Base-by-base conservation (phyloP, 2,888 invertebrate genomes). In the Eurois occulta region DNA sequence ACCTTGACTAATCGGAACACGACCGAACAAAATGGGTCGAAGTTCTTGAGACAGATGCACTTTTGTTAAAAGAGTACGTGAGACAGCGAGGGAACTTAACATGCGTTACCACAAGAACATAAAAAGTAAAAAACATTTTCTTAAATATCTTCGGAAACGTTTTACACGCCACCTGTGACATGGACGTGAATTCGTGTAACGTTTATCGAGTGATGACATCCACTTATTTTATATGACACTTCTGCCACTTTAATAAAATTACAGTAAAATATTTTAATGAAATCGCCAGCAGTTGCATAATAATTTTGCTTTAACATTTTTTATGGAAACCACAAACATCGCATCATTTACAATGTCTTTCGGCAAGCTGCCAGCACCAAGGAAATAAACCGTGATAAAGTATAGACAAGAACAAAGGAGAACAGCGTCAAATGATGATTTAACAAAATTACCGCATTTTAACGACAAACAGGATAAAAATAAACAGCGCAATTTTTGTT, bases 1-100 rank as follows among this genome's bases (percentile, higher is more conserved):
- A 93, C 94, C 95, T 94, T 95, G 95, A 96, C 95, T 96, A 96
- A 96, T 96, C 93, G 92, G 88, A 81, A 90, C 91, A 91, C 91
- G 92, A 91, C 88, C 90, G 90, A 87, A 90, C 87, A 90, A 93
- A 92, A 93, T 92, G 90, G 93, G 92, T 90, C 92, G 90, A 87
- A 91, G 91, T 89, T 88, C 90, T 90, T 80, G 83, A 88, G 90
- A 91, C 90, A 86, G 87, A 90, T 88, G 87, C 90, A 86, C 86
- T 90, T 90, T 89, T 88, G 88, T 88, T 86, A 81, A 87, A 84
- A 80, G 75, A 72, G 74, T 85, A 85, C 85, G 83, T 81, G 86
- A 88, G 85, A 84, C 81, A 83, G 82, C 78, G 82, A 74, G 68
- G 77, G 71, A 77, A 87, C 83, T 86, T 84, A 79, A 81, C 81